Evolutionary conservation across 1,140 invertebrate species (phyloP), one percentile per base, ranked within the genome.

Genomic region (Scaptomyza graminum): DNA sequence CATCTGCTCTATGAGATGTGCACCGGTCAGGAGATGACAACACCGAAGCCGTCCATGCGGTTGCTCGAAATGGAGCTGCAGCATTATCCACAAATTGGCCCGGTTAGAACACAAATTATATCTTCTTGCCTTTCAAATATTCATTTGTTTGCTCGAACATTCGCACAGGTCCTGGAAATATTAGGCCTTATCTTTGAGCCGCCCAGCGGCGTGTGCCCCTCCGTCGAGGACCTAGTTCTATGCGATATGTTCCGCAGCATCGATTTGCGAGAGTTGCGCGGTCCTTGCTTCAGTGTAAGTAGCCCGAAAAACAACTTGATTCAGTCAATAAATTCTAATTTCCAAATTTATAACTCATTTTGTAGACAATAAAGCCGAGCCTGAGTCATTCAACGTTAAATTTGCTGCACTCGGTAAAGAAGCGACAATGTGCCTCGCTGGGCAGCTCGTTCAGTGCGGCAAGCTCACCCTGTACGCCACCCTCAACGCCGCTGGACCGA

Each of bases 1-100:
- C 96, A 97, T 91, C 94, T 98, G 76, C 92, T 98, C 31, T 98
- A 96, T 92, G 97, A 98, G 93, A 98, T 98, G 97, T 96, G 96
- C 81, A 94, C 96, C 18, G 97, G 96, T 34, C 95, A 95, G 72
- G 96, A 97, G 83, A 92, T 97, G 49, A 94, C 94, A 70, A 93
- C 94, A 57, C 94, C 96, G 12, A 94, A 95, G 78, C 96, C 96
- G 15, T 95, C 94, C 67, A 93, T 94, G 72, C 93, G 94, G 66
- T 95, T 96, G 82, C 92, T 96, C 73, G 93, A 94, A 70, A 92
- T 94, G 28, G 96, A 97, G 82, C 92, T 97, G 65, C 93, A 95
- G 61, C 94, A 94, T 83, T 96, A 96, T 92, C 95, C 96, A 73
- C 95, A 96, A 92, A 95, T 96, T 69, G 84, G 84, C 67, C 84